Conservation (phyloP, 2,113 vertebrate species). For the Electrona antarctica region DNA sequence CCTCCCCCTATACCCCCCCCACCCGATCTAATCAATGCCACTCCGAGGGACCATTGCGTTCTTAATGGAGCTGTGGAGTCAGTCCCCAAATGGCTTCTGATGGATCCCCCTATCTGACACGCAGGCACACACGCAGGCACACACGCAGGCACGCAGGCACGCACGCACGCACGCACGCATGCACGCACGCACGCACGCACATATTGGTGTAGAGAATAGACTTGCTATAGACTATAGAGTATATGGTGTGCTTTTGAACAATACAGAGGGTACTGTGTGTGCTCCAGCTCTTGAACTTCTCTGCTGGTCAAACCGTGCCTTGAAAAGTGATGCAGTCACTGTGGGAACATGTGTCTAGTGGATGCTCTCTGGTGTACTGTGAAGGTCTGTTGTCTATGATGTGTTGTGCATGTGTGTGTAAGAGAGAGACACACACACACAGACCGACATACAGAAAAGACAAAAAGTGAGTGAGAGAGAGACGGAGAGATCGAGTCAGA, state of each 20-base stretch:
- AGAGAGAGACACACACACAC: no score
- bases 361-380: slow-evolving; percentile 53
- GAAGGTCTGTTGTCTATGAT: not conserved
- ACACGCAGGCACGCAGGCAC: not conserved
- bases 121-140: not conserved
- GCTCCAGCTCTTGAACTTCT: slow-evolving; percentile 57
- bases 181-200: not conserved
- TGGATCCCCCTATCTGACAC: slow-evolving; percentile 26
- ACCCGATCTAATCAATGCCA: slow-evolving; percentile 40
- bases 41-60: slow-evolving; percentile 43
- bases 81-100: slow-evolving; percentile 21
- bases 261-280: slow-evolving; percentile 35
- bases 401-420: no score
- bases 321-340: slow-evolving; percentile 55
- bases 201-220: slow-evolving; percentile 12
- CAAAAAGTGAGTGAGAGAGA: no score
- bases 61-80: slow-evolving; percentile 47
- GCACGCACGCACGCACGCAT: not conserved
- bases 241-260: slow-evolving; percentile 26
- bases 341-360: slow-evolving; percentile 52
- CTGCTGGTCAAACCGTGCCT: slow-evolving; percentile 49
- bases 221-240: slow-evolving; percentile 20
- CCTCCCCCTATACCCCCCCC: not conserved
- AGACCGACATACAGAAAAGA: no score
- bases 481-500: no score